These are phyloP conservation scores for Probosciger aterrimus DNA, from an alignment of 2,113 vertebrate genomes.

Conservation along the genomic window DNA sequence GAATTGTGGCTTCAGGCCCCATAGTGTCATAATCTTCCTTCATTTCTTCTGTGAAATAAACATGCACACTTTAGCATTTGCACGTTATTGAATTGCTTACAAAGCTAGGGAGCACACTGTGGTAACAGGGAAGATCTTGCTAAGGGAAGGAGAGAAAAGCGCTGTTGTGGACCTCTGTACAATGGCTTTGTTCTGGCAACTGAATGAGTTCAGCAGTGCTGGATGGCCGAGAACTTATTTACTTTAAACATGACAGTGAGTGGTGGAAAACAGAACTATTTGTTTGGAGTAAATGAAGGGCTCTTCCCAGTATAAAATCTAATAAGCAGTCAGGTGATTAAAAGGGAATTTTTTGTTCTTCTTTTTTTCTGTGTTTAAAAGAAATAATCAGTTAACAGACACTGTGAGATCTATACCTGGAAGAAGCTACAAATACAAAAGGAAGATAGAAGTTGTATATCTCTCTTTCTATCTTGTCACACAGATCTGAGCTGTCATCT, in stretches of 20 bases:
- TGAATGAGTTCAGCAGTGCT: conserved; percentile 82
- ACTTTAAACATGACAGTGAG: conserved; percentile 85
- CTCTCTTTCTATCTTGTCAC: not conserved
- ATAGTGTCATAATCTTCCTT: conserved; percentile 96
- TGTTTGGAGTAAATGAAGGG: conserved; percentile 55
- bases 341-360: not conserved
- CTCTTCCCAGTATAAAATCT: conserved; percentile 64
- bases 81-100: conserved; percentile 25
- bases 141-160: conserved; percentile 67
- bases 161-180: conserved; percentile 70
- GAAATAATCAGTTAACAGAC: conserved; percentile 51
- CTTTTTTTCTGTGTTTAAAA: not conserved
- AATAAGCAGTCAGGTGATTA: not conserved
- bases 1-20: conserved; percentile 88
- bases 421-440: conserved; percentile 40
- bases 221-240: conserved; percentile 84
- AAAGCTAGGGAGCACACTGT: conserved; percentile 63
- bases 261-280: conserved; percentile 71
- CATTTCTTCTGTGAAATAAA: conserved; percentile 90
- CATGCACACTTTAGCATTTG: conserved; percentile 66
- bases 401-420: conserved; percentile 43
- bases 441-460: not conserved
- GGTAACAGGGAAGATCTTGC: conserved; percentile 65
- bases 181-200: conserved; percentile 76
- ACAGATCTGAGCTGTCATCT: not conserved